Percentiles rank a stretch among this genome's conserved stretches.
phyloP scores from a whole-genome alignment of 2,113 vertebrate genomes.

The Lagenorhynchus albirostris region DNA sequence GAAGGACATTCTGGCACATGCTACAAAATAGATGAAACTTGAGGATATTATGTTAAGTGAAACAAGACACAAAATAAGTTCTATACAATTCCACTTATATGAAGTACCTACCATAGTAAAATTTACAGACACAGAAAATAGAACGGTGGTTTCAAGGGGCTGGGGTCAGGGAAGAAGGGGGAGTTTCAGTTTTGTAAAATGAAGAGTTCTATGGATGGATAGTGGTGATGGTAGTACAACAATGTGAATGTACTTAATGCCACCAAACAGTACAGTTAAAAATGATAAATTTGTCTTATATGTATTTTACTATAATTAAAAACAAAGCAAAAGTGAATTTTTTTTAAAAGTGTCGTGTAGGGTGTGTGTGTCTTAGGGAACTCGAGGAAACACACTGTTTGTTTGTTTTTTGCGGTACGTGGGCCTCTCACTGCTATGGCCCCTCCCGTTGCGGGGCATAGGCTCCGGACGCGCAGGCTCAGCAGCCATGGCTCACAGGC shows the following conservation, averaged over 20 bases:
- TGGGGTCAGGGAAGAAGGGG: rapidly evolving
- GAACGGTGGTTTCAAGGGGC: rapidly evolving
- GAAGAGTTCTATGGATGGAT: too few species aligned
- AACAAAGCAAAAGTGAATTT: background rate
- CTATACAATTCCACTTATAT: rapidly evolving
- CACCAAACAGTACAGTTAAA: background rate
- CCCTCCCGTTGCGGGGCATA: too few species aligned
- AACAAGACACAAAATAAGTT: background rate
- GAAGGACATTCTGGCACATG: background rate
- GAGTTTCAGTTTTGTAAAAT: background rate
- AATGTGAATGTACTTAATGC: background rate
- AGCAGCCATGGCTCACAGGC: too few species aligned
- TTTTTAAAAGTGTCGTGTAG: background rate
- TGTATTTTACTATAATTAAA: background rate
- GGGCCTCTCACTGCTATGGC: too few species aligned
- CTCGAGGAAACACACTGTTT: background rate
- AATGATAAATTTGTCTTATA: background rate
- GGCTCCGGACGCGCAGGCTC: too few species aligned
- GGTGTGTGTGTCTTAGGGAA: background rate
- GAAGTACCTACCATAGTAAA: background rate
- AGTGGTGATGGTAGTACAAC: too few species aligned
- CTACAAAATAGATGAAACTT: background rate
- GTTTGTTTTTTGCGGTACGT: too few species aligned
- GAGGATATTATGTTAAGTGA: background rate
- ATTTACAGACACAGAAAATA: background rate